A percentile compares a stretch with the other conserved stretches of the same genome.
Evolutionary conservation across 2,888 invertebrate genomes (phyloP).

Genomic region (Galeruca laticollis): DNA sequence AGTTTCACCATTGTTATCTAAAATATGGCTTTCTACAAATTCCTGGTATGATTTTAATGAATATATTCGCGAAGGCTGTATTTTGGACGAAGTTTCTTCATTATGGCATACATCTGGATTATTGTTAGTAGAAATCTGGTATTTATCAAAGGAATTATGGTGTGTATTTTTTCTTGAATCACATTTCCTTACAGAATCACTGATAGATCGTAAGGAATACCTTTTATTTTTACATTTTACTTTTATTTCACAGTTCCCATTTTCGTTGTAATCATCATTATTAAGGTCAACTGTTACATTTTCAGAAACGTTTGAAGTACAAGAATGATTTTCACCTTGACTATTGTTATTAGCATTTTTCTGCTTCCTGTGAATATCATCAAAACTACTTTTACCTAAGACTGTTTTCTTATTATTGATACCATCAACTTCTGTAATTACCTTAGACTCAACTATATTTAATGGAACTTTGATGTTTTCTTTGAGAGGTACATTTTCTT

Average conservation of each 20-base stretch:
- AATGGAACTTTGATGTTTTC: not conserved
- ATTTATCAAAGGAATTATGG: too few species aligned
- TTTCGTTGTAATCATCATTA: too few species aligned
- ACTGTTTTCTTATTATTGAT: not conserved
- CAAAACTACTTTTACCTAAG: not conserved
- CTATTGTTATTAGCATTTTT: not conserved
- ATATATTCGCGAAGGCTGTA: not conserved
- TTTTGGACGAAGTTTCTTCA: not conserved
- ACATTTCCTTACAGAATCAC: too few species aligned
- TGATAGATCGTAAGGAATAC: too few species aligned
- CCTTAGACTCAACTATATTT: not conserved
- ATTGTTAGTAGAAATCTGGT: too few species aligned
- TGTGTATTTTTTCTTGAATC: too few species aligned
- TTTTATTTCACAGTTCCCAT: too few species aligned
- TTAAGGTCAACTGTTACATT: too few species aligned
- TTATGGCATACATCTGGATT: too few species aligned
- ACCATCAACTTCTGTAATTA: not conserved
- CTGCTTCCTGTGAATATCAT: not conserved
- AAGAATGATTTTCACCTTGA: not conserved
- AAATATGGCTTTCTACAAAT: not conserved
- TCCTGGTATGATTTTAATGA: not conserved
- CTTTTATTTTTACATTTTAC: too few species aligned
- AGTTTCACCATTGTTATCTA: not conserved
- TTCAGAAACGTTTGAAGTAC: too few species aligned
- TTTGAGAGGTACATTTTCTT: not conserved